Percentiles rank a stretch among this genome's conserved stretches.
These are phyloP conservation scores for Aphelocoma californica DNA, from an alignment of 2,797 vertebrate species.

Conservation along the genomic window DNA sequence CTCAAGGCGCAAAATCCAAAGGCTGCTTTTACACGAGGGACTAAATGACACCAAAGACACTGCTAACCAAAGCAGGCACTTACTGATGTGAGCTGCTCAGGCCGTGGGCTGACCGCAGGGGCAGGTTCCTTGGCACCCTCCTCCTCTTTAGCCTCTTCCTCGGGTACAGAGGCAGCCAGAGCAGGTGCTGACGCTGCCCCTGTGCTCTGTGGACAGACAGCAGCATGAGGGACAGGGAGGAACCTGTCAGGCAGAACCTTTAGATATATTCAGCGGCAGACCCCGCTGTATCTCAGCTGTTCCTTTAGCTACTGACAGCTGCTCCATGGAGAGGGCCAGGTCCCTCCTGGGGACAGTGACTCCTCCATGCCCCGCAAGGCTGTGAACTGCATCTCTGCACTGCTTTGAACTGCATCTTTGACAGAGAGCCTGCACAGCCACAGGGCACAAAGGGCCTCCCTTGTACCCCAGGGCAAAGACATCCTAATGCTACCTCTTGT, in stretches of 20 bases:
- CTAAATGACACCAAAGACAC: not conserved
- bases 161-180: not conserved
- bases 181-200: not conserved
- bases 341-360: not conserved
- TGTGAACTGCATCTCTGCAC: not conserved
- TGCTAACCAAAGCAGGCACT: not conserved
- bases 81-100: not conserved
- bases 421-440: not conserved
- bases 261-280: rapidly evolving
- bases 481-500: not conserved
- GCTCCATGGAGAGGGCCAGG: not conserved
- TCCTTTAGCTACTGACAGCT: not conserved
- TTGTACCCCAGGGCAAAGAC: not conserved
- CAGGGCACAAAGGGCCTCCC: not conserved
- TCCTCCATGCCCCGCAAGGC: not conserved
- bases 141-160: not conserved
- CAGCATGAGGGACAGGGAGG: not conserved
- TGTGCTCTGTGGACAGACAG: not conserved
- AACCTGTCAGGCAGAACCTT: not conserved
- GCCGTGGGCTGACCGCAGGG: not conserved
- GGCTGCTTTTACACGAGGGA: not conserved
- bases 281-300: not conserved
- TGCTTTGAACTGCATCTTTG: not conserved
- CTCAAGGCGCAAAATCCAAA: not conserved
- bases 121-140: not conserved